Evolutionary conservation across 2,888 invertebrate genomes (phyloP).

Genomic region (Dromius quadrimaculatus): DNA sequence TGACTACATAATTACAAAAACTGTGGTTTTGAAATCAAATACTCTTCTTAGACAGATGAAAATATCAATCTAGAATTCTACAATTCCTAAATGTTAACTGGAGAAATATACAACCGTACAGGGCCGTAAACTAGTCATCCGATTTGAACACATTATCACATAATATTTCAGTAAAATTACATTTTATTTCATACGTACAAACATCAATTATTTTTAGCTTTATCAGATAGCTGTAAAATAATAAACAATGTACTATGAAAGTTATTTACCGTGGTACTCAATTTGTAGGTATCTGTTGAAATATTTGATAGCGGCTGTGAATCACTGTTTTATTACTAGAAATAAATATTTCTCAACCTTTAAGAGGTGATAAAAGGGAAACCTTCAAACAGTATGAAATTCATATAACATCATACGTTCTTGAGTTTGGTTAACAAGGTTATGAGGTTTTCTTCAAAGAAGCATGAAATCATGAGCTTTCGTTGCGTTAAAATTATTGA

Average conservation of each 20-base stretch:
- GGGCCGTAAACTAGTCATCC: not conserved
- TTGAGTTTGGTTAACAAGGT: no score
- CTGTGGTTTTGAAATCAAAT: conserved; percentile 12
- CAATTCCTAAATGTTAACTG: not conserved
- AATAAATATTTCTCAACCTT: conserved; percentile 28
- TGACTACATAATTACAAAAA: conserved; percentile 29
- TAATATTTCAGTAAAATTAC: conserved; percentile 37
- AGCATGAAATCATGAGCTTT: no score
- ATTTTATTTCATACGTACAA: conserved; percentile 28
- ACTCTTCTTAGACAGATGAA: conserved; percentile 1
- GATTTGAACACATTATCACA: conserved; percentile 22
- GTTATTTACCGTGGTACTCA: conserved; percentile 36
- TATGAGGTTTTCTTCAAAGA: no score
- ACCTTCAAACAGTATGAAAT: not conserved
- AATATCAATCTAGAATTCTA: conserved; percentile 11
- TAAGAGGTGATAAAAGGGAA: conserved; percentile 21
- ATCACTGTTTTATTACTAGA: conserved; percentile 31
- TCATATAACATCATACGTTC: no score
- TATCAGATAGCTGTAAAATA: conserved; percentile 31
- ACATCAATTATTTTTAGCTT: conserved; percentile 31
- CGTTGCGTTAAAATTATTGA: no score
- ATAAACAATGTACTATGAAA: conserved; percentile 33
- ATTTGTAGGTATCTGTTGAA: conserved; percentile 38
- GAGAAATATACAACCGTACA: not conserved
- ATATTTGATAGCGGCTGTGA: conserved; percentile 37